phyloP scores from a whole-genome alignment of 2,888 invertebrate species.

The Philaethria dido region DNA sequence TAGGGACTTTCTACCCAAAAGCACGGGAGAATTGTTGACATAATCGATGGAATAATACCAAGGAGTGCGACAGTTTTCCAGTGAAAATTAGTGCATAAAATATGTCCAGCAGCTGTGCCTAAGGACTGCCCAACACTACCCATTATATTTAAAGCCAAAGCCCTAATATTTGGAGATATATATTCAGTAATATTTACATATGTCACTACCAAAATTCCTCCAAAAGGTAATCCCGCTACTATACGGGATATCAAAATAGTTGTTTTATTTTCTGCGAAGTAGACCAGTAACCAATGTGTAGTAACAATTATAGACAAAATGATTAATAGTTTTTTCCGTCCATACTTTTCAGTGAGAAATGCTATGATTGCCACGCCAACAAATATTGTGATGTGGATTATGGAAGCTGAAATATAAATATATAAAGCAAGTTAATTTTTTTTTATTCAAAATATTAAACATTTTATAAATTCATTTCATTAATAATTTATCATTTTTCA shows the following conservation, averaged over 20 bases:
- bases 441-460: no score
- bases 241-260: conserved; percentile 39
- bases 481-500: no score
- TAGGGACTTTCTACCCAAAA: conserved; percentile 48
- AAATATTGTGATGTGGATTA: conserved; percentile 33
- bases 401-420: conserved; percentile 39
- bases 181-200: conserved; percentile 37
- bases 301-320: conserved; percentile 37
- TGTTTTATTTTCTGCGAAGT: conserved; percentile 34
- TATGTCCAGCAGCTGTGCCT: conserved; percentile 42
- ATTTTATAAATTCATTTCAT: no score
- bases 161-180: conserved; percentile 35
- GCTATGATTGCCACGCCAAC: conserved; percentile 29
- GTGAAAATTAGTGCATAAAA: conserved; percentile 43
- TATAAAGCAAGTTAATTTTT: no score
- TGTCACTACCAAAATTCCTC: conserved; percentile 38
- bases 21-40: conserved; percentile 39
- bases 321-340: conserved; percentile 35
- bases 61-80: conserved; percentile 46
- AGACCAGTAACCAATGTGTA: conserved; percentile 41
- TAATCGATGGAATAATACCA: conserved; percentile 41
- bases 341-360: conserved; percentile 39
- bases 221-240: conserved; percentile 43
- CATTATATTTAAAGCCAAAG: conserved; percentile 36
- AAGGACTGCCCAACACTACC: conserved; percentile 37